A percentile compares a stretch with the other conserved stretches of the same genome.
These are phyloP conservation scores for Tiliacea aurago DNA, from an alignment of 2,888 invertebrate genomes.

Conservation along the genomic window DNA sequence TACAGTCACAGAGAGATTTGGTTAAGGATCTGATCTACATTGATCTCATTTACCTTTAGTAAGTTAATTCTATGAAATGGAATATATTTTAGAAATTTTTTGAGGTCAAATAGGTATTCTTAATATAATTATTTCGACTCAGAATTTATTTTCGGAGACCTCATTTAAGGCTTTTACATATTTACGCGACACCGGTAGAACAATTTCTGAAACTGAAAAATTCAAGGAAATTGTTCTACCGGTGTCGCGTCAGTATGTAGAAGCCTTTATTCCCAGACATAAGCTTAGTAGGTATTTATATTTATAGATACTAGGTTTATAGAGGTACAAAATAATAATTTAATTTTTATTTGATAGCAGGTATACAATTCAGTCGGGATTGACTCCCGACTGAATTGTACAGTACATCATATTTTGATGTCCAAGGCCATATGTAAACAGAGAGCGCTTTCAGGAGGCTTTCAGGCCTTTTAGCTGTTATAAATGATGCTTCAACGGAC, in stretches of 20 bases:
- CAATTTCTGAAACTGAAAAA: too few relatives aligned
- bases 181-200: too few relatives aligned
- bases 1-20: not conserved
- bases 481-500: slow-evolving; percentile 40
- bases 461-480: slow-evolving; percentile 49
- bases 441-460: slow-evolving; percentile 50
- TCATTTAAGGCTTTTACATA: too few relatives aligned
- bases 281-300: not conserved
- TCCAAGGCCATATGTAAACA: slow-evolving; percentile 26
- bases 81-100: slow-evolving; percentile 5
- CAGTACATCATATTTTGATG: slow-evolving; percentile 40
- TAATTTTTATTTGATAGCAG: not conserved
- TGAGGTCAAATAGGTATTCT: slow-evolving; percentile 1
- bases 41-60: slow-evolving; percentile 18
- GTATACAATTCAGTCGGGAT: slow-evolving; percentile 1
- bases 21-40: slow-evolving; percentile 13
- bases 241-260: too few relatives aligned
- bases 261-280: slow-evolving; percentile 2
- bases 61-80: slow-evolving; percentile 1
- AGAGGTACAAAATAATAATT: not conserved
- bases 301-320: not conserved
- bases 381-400: too few relatives aligned
- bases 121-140: not conserved
- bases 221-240: too few relatives aligned
- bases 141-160: not conserved